Evolutionary conservation across 37 sponge, comb jelly and placozoan species (phyloP), one percentile per base, ranked within the genome.

Genomic region (Aplysina aerophoba): DNA sequence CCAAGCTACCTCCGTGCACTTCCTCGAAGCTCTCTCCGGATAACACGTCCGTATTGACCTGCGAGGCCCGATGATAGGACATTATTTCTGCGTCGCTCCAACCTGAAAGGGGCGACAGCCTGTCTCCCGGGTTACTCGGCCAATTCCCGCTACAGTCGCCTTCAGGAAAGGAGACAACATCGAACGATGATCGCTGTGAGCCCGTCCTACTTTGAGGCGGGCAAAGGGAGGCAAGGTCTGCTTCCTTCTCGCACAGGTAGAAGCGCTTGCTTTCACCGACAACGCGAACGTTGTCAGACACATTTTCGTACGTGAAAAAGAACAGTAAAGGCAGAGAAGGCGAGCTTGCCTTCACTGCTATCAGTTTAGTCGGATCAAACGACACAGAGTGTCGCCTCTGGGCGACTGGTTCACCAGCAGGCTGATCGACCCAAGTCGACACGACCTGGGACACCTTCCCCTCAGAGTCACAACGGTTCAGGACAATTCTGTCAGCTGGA

Each of bases 91-190:
- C 13, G 35, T 35, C 71, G 34, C 71, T 69, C 71, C 71, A 69
- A 27, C 71, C 28, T 12, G 35, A 30, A 30, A 69, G 34, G 34
- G 31, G 31, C 28, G 71, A 34, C 4, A 69, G 35, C 34, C 28
- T 69, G 34, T 69, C 71, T 12, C 71, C 71, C 13, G 17, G 35
- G 34, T 30, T 69, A 35, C 35, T 30, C 17, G 71, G 71, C 71
- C 71, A 69, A 6, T 69, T 35, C 17, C 71, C 71, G 33, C 34
- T 35, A 8, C 13, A 69, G 34, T 1, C 30, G 31, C 71, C 71
- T 69, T 69, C 71, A 16, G 71, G 71, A 8, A 69, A 69, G 1
- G 71, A 69, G 35, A 69, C 35, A 30, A 69, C 34, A 30, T 69
- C 71, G 34, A 69, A 69, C 6, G 71, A 69, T 15, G 71, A 69